These are phyloP conservation scores for Sinocyclocheilus anophthalmus DNA, from an alignment of 2,113 vertebrate genomes.

Conservation along the genomic window DNA sequence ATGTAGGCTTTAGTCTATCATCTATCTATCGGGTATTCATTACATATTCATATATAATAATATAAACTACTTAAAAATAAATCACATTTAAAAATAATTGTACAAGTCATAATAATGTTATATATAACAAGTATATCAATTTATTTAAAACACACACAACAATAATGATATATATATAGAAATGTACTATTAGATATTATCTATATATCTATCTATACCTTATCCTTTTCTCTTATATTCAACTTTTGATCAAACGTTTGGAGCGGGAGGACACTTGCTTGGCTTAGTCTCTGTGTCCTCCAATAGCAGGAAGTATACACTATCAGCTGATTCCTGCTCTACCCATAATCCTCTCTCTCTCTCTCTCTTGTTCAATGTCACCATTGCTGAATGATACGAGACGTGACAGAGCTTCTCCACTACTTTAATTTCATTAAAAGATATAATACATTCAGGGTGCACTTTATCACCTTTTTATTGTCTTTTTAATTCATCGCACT, in stretches of 20 bases:
- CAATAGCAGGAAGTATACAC: constrained; percentile 20
- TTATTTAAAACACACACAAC: too few species aligned
- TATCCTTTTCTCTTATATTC: not conserved
- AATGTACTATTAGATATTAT: too few species aligned
- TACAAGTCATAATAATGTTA: too few species aligned
- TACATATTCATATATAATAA: too few species aligned
- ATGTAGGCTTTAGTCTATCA: too few species aligned
- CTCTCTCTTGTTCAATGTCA: constrained; percentile 31
- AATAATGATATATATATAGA: too few species aligned
- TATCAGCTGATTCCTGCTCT: constrained; percentile 40
- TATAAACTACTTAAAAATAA: too few species aligned
- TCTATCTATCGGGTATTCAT: too few species aligned
- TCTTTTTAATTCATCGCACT: constrained; percentile 62
- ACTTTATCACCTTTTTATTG: constrained; percentile 70
- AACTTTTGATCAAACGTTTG: not conserved
- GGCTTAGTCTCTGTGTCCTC: not conserved
- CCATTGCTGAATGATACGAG: constrained; percentile 43
- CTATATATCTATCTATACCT: not conserved
- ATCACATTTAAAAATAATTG: too few species aligned
- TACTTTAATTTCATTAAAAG: constrained; percentile 71
- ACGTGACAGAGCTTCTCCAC: constrained; percentile 50
- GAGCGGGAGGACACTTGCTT: not conserved
- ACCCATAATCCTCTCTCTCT: not conserved
- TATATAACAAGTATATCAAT: too few species aligned
- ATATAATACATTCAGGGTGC: constrained; percentile 59